Conservation (phyloP, 1,140 invertebrate species). For the Spodoptera frugiperda region DNA sequence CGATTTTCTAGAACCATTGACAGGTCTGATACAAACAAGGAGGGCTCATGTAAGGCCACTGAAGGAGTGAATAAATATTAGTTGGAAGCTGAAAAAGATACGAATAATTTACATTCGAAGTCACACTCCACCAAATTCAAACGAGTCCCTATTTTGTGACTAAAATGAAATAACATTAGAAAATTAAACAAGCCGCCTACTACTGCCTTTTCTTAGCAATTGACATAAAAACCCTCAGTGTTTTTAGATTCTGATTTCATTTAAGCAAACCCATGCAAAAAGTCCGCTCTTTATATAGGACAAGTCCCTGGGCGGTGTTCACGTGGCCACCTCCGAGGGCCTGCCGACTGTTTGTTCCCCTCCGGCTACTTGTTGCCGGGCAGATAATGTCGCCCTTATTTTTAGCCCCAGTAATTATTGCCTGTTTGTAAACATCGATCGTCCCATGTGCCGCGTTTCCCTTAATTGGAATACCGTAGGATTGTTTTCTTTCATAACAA, state of each 20-base stretch:
- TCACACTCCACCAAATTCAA: too few relatives aligned
- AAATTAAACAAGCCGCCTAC: too few relatives aligned
- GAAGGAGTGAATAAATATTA: too few relatives aligned
- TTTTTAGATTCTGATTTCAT: too few relatives aligned
- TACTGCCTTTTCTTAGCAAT: too few relatives aligned
- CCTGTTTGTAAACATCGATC: slow-evolving; percentile 32
- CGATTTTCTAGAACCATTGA: background rate
- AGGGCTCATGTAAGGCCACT: too few relatives aligned
- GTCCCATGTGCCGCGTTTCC: slow-evolving; percentile 14
- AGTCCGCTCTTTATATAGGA: slow-evolving; percentile 11
- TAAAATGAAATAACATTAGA: too few relatives aligned
- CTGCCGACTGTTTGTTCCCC: slow-evolving; percentile 8
- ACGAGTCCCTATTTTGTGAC: too few relatives aligned
- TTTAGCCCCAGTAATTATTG: slow-evolving; percentile 34
- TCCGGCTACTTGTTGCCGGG: slow-evolving; percentile 28
- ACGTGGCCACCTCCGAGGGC: slow-evolving; percentile 9
- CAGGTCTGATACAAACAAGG: too few relatives aligned
- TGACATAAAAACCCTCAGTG: too few relatives aligned
- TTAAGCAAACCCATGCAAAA: background rate
- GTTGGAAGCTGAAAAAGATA: too few relatives aligned
- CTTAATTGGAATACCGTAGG: slow-evolving; percentile 7
- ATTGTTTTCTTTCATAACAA: slow-evolving; percentile 5
- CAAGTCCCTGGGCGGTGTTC: background rate
- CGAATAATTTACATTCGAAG: too few relatives aligned
- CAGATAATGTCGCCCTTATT: slow-evolving; percentile 29